Evolutionary conservation across 2,888 invertebrate genomes (phyloP).

Genomic region (Drosophila neoperkinsi): DNA sequence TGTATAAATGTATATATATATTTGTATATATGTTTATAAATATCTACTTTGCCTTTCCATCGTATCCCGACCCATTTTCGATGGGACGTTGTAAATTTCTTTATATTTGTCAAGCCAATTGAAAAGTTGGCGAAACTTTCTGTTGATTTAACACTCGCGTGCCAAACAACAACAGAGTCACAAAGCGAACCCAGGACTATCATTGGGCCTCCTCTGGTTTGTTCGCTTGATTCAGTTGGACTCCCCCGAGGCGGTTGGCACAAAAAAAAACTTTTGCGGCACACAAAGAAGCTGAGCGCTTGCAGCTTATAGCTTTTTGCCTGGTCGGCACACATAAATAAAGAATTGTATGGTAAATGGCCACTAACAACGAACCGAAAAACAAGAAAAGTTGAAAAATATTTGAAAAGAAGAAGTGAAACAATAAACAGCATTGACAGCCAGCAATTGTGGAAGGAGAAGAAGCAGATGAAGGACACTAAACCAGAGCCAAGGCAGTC

Average conservation of each 20-base stretch:
- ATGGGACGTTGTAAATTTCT: constrained; percentile 43
- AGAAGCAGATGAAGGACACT: neutral
- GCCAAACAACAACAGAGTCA: constrained; percentile 29
- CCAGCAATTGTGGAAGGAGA: constrained; percentile 7
- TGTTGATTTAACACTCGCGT: constrained; percentile 72
- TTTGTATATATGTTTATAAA: neutral
- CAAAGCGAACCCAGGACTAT: constrained; percentile 43
- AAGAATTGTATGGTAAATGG: constrained; percentile 72
- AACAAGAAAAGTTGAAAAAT: constrained; percentile 60
- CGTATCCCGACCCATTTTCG: constrained; percentile 19
- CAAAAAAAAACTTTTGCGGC: constrained; percentile 39
- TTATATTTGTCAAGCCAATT: constrained; percentile 77
- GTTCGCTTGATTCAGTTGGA: constrained; percentile 31
- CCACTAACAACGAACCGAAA: constrained; percentile 46
- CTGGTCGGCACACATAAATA: constrained; percentile 56
- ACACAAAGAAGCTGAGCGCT: constrained; percentile 28
- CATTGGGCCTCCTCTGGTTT: constrained; percentile 33
- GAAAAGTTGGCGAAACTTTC: constrained; percentile 70
- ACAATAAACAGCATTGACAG: constrained; percentile 68
- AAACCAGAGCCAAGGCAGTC: neutral
- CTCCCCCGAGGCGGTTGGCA: constrained; percentile 39
- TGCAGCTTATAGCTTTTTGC: constrained; percentile 28
- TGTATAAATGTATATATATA: neutral
- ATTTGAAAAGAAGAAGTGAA: constrained; percentile 69
- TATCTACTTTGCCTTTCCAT: constrained; percentile 6